These are phyloP conservation scores for Leptinotarsa undecemlineata DNA, from an alignment of 1,140 invertebrate species.

Conservation along the genomic window DNA sequence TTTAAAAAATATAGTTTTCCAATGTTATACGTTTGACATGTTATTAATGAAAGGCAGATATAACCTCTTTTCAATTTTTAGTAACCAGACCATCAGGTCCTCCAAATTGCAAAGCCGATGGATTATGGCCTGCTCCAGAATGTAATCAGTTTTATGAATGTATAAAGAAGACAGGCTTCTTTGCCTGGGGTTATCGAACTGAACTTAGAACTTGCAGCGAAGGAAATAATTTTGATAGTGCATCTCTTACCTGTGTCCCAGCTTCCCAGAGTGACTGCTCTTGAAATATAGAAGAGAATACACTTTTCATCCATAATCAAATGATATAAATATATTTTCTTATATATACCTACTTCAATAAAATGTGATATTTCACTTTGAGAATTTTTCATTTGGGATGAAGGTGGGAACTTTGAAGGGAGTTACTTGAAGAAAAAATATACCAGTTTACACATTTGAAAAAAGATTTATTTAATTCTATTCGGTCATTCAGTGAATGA, in stretches of 20 bases:
- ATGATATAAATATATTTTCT: not conserved
- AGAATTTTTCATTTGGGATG: not conserved
- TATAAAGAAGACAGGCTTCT: not conserved
- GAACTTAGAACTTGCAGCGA: conserved; percentile 14
- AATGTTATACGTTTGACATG: no score
- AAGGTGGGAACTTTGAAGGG: not conserved
- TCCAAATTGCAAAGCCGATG: not conserved
- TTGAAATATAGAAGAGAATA: not conserved
- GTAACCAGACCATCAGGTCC: conserved; percentile 14
- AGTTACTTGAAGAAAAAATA: no score
- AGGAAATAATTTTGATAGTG: conserved; percentile 15
- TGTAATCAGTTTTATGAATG: conserved; percentile 22
- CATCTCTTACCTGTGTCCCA: not conserved
- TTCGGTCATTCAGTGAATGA: no score
- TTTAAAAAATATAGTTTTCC: no score
- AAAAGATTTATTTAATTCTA: no score
- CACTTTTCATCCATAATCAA: no score
- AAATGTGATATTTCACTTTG: not conserved
- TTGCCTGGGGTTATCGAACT: not conserved
- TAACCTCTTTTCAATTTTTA: not conserved
- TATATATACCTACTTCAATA: not conserved
- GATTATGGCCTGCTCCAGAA: conserved; percentile 8
- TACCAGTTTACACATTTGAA: no score
- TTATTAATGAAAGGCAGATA: no score
- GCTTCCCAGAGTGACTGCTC: conserved; percentile 14